Evolutionary conservation across 1,140 invertebrate species (phyloP).

Genomic region (Tetramorium simillimum): DNA sequence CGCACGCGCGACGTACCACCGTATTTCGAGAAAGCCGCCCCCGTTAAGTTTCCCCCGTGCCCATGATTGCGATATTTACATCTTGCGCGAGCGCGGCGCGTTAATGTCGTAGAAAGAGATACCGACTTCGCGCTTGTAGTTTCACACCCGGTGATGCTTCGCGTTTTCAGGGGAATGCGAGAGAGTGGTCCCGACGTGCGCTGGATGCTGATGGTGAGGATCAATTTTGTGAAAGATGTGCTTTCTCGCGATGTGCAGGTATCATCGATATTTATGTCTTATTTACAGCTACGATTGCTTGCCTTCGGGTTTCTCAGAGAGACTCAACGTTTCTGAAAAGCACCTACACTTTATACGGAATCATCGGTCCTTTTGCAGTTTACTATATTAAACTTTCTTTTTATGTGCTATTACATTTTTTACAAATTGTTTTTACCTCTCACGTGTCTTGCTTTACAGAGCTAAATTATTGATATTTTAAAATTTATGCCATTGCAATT

Average conservation of each 20-base stretch:
- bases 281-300: background rate
- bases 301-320: background rate
- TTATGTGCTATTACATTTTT: background rate
- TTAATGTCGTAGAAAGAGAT: slow-evolving; percentile 51
- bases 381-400: background rate
- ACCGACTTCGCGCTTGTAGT: slow-evolving; percentile 7
- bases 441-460: background rate
- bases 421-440: background rate
- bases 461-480: background rate
- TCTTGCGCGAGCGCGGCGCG: slow-evolving; percentile 32
- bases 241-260: background rate
- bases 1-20: slow-evolving; percentile 6
- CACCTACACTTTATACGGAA: background rate
- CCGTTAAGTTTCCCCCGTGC: slow-evolving; percentile 28
- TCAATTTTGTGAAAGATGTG: slow-evolving; percentile 31
- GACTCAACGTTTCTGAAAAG: background rate
- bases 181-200: slow-evolving; percentile 4
- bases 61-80: slow-evolving; percentile 50
- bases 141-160: slow-evolving; percentile 11
- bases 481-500: background rate
- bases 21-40: slow-evolving; percentile 21
- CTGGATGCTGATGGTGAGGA: slow-evolving; percentile 12
- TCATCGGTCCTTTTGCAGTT: background rate
- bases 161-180: background rate
- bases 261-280: slow-evolving; percentile 26